phyloP scores from a whole-genome alignment of 2,113 vertebrate genomes.

The Pluvialis apricaria region DNA sequence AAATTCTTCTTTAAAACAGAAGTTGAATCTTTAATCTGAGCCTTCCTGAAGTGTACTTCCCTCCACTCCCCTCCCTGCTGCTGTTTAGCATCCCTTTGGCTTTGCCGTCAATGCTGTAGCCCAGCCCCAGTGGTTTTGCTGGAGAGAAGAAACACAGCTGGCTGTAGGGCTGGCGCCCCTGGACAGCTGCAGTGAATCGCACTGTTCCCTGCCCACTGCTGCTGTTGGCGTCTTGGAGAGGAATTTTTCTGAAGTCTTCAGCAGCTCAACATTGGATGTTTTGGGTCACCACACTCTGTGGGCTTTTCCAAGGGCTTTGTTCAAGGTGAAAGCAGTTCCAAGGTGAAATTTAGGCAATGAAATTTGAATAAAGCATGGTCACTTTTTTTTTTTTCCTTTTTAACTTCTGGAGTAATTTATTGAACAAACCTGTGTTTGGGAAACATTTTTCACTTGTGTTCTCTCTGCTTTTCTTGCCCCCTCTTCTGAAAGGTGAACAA shows the following conservation, averaged over 20 bases:
- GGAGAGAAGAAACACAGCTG: neutral
- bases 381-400: neutral
- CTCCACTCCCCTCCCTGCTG: neutral
- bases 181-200: neutral
- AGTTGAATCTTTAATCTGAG: neutral
- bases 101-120: neutral
- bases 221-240: neutral
- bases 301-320: neutral
- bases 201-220: neutral
- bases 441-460: neutral
- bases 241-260: neutral
- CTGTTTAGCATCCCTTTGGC: neutral
- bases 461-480: neutral
- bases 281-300: fast-evolving
- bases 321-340: neutral
- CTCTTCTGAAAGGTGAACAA: neutral
- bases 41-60: neutral
- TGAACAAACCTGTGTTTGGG: neutral
- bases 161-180: neutral
- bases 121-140: neutral
- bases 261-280: neutral
- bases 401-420: neutral
- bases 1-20: neutral
- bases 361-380: neutral
- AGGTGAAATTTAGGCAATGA: neutral